phyloP scores from a whole-genome alignment of 2,797 vertebrate species.

The Potorous gilbertii region DNA sequence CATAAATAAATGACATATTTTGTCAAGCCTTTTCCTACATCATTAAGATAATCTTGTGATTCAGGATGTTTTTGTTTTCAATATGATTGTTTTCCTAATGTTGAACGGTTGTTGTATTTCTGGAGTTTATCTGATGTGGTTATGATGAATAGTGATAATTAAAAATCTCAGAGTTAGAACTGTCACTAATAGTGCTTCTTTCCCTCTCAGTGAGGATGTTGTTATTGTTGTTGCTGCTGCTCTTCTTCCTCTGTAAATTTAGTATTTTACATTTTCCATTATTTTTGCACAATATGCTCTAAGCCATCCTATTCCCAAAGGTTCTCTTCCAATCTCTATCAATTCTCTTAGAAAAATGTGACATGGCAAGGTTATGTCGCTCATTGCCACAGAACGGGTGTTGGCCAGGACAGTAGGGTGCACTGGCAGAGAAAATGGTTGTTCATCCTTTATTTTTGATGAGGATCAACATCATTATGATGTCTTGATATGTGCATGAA shows the following conservation, averaged over 20 bases:
- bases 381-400: not conserved
- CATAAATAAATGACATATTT: not conserved
- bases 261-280: not conserved
- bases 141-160: not conserved
- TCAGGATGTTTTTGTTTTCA: not conserved
- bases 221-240: not conserved
- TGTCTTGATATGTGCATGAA: too few relatives aligned
- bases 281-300: not conserved
- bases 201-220: not conserved
- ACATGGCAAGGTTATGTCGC: not conserved
- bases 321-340: not conserved
- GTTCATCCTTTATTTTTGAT: too few relatives aligned
- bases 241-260: not conserved
- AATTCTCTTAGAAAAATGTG: not conserved
- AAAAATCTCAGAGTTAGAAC: not conserved
- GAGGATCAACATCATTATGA: too few relatives aligned
- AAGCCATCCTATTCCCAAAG: not conserved
- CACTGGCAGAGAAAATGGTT: not conserved
- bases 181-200: not conserved
- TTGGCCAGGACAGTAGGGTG: not conserved
- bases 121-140: not conserved
- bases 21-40: not conserved
- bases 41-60: not conserved
- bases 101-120: not conserved
- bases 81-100: not conserved